Percentiles rank a stretch among this genome's conserved stretches.
These are phyloP conservation scores for Gyps fulvus DNA, from an alignment of 2,113 vertebrate species.

Conservation along the genomic window DNA sequence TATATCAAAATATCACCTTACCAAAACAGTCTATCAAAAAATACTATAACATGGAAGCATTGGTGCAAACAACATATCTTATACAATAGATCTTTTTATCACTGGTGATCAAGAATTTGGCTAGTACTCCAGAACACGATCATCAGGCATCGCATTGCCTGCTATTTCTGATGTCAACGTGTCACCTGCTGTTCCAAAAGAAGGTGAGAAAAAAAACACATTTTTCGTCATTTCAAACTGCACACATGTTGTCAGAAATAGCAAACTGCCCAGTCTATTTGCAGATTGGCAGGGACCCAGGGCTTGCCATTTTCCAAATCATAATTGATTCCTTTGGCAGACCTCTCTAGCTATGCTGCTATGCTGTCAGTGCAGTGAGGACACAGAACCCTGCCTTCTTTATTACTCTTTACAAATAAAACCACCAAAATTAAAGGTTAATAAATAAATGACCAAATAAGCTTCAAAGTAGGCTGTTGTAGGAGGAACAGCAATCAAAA, in stretches of 20 bases:
- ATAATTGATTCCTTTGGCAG: not conserved
- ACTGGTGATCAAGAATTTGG: not conserved
- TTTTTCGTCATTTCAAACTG: not conserved
- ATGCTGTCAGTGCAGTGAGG: not conserved
- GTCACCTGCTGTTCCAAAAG: not conserved
- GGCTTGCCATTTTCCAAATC: not conserved
- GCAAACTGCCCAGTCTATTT: not conserved
- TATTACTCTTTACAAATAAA: not conserved
- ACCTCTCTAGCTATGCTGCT: not conserved
- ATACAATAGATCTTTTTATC: not conserved
- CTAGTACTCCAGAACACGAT: not conserved
- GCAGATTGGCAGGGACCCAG: not conserved
- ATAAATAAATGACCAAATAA: not conserved
- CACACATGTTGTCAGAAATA: not conserved
- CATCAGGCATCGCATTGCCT: not conserved
- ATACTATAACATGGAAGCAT: not conserved
- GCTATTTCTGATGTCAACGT: not conserved
- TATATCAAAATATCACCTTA: not conserved
- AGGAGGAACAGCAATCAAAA: not conserved
- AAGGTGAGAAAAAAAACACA: accelerated
- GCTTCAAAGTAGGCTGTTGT: not conserved
- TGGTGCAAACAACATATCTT: not conserved
- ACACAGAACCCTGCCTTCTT: not conserved
- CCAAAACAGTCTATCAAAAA: not conserved
- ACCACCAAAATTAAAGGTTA: not conserved